Base-by-base conservation (phyloP, 2,113 vertebrate genomes). In the Brachyhypopomus gauderio region DNA sequence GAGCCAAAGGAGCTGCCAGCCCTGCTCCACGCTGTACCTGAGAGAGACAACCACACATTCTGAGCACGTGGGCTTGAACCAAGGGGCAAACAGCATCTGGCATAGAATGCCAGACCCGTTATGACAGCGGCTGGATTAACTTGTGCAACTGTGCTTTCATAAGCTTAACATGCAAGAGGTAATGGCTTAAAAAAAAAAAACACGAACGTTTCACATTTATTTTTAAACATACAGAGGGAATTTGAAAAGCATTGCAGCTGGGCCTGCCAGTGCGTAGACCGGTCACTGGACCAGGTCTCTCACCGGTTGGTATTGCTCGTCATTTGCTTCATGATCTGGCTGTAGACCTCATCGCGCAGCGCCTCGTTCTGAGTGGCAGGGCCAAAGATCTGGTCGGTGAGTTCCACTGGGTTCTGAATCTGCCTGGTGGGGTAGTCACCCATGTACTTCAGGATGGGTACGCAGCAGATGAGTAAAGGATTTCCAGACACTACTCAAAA, bases 321-420 rank as follows among this genome's bases (percentile, higher is more conserved):
- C 89, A 99, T 93, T 85, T 99, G 98, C 87, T 96, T 99, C 92
- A 99, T 95, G 81, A 99, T 96, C 93, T 99, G 98, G 83, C 98
- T 98, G 85, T 98, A 99, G 86, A 97, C 93, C 87, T 99, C 98
- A 4, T 99, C 97, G 79, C 92, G 84, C 27, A 99, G 91, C 0
- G 78, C 79, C 0, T 95, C 92, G 0, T 96, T 83, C 83, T 95
- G 83, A 25, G 96, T 92, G 25, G 96, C 93, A 2, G 88, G 83
- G 0, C 92, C 88, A 69, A 99, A 99, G 90, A 99, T 96, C 93
- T 95, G 95, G 89, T 99, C 95, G 0, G 96, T 98, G 87, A 98
- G 94, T 79, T 98, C 96, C 0, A 93, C 75, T 0, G 93, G 90
- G 75, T 88, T 91, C 88, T 92, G 91, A 45, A 88, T 30, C 86